These are phyloP conservation scores for Neuroscelio doddi DNA, from an alignment of 2,888 invertebrate species.

Conservation along the genomic window DNA sequence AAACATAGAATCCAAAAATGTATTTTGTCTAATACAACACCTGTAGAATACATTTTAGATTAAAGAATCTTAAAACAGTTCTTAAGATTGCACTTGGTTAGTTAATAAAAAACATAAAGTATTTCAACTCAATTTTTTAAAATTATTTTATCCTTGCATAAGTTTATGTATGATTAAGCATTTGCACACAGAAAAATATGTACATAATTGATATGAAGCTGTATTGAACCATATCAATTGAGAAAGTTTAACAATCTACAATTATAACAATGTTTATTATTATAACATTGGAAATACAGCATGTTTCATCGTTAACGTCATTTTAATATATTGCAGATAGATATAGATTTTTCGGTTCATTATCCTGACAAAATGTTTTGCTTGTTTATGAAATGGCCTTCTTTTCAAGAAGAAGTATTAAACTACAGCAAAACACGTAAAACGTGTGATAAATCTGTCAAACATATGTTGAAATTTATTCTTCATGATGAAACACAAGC, in stretches of 20 bases:
- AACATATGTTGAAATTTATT: slow-evolving; percentile 4
- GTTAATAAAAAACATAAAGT: background rate
- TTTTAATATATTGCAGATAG: no score
- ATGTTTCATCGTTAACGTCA: no score
- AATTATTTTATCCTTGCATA: no score
- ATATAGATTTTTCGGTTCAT: slow-evolving; percentile 5
- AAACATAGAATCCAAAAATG: slow-evolving; percentile 5
- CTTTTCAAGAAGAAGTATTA: slow-evolving; percentile 6
- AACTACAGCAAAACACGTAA: background rate
- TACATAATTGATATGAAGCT: no score
- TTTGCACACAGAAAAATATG: no score
- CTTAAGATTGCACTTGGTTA: background rate
- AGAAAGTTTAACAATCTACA: no score
- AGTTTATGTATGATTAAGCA: no score
- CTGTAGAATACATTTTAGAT: background rate
- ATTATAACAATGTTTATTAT: no score
- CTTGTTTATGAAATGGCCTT: background rate
- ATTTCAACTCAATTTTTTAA: no score
- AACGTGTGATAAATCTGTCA: background rate
- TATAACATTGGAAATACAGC: no score
- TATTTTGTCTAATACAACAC: background rate
- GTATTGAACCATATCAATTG: no score
- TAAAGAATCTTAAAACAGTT: slow-evolving; percentile 1
- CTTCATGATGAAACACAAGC: no score
- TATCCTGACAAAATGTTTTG: background rate